Evolutionary conservation across 2,113 vertebrate genomes (phyloP).

Genomic region (Pica pica): DNA sequence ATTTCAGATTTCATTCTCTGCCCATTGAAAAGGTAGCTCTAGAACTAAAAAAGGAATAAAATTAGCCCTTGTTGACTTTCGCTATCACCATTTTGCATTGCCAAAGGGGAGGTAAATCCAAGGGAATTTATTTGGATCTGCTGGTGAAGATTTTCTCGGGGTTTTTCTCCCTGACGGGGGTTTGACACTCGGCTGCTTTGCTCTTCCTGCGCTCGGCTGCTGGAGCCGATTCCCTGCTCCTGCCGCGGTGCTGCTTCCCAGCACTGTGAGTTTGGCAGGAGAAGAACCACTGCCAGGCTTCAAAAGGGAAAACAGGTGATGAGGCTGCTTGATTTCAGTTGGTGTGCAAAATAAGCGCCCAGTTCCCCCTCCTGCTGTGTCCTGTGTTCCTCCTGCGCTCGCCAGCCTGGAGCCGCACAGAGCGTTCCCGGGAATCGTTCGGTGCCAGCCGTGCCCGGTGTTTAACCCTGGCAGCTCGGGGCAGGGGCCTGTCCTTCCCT

Average conservation of each 20-base stretch:
- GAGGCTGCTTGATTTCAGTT: not conserved
- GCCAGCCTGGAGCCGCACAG: rapidly evolving
- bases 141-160: not conserved
- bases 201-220: not conserved
- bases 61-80: rapidly evolving
- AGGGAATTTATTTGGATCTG: not conserved
- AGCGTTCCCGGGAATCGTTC: rapidly evolving
- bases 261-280: not conserved
- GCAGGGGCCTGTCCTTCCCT: rapidly evolving
- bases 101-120: not conserved
- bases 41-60: not conserved
- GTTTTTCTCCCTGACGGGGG: rapidly evolving
- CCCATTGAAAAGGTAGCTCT: not conserved
- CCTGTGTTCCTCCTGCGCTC: not conserved
- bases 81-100: not conserved
- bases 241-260: not conserved
- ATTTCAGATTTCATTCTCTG: not conserved
- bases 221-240: not conserved
- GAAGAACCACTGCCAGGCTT: rapidly evolving
- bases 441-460: rapidly evolving
- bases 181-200: not conserved
- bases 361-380: rapidly evolving
- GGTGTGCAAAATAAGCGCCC: rapidly evolving
- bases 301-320: rapidly evolving
- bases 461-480: rapidly evolving